Percentiles rank a stretch among this genome's conserved stretches.
Evolutionary conservation across 2,888 invertebrate species (phyloP).

Genomic region (Amphipoea lucens): DNA sequence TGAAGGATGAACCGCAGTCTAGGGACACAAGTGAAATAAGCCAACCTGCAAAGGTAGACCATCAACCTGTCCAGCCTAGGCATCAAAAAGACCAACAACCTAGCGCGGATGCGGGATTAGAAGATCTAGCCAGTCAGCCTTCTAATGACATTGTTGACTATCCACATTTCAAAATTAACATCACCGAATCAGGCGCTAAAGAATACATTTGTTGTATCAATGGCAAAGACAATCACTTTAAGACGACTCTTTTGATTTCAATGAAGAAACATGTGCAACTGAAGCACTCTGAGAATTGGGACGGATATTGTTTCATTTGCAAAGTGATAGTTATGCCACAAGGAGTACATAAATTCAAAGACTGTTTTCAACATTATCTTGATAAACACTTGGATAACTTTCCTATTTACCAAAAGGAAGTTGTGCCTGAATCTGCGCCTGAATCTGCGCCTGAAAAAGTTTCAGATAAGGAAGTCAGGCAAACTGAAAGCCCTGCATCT

Average conservation of each 20-base stretch:
- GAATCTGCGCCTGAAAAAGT: constrained; percentile 39
- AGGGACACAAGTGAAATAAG: constrained; percentile 29
- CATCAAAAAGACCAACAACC: constrained; percentile 2
- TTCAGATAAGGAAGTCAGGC: constrained; percentile 28
- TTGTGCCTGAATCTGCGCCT: constrained; percentile 44
- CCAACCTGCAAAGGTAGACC: constrained; percentile 17
- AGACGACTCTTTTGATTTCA: constrained; percentile 83
- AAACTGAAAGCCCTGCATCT: constrained; percentile 51
- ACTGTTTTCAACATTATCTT: constrained; percentile 84
- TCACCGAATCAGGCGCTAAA: constrained; percentile 76
- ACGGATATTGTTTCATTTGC: constrained; percentile 89
- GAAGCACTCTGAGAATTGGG: constrained; percentile 87
- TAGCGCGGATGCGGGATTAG: background rate
- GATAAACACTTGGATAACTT: constrained; percentile 85
- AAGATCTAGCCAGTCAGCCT: constrained; percentile 11
- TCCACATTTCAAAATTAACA: constrained; percentile 83
- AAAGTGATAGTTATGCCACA: constrained; percentile 84
- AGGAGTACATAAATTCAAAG: constrained; percentile 80
- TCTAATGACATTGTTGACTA: constrained; percentile 71
- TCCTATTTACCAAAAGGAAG: constrained; percentile 75
- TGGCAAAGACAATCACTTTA: constrained; percentile 80
- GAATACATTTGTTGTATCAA: constrained; percentile 86
- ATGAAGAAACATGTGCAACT: constrained; percentile 85
- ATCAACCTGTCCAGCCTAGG: constrained; percentile 19
- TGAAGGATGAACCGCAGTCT: constrained; percentile 44